Evolutionary conservation across 2,797 vertebrate genomes (phyloP).

Genomic region (Distichodus sexfasciatus): DNA sequence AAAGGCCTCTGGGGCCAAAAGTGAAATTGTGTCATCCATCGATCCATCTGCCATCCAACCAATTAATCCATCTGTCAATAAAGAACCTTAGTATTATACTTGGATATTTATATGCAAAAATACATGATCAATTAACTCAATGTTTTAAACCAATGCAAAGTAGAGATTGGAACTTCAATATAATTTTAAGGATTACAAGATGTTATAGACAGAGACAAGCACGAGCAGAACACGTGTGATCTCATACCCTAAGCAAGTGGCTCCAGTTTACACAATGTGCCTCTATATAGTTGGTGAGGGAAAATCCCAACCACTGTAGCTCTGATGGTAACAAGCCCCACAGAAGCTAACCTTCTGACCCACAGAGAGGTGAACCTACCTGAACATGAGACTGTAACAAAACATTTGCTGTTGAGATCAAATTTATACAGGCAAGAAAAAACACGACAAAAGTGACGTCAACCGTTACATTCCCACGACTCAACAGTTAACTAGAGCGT

Average conservation of each 20-base stretch:
- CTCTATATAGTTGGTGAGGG: background rate
- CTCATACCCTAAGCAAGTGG: background rate
- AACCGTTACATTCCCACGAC: background rate
- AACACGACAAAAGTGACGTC: conserved; percentile 23
- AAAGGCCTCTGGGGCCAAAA: too few species aligned
- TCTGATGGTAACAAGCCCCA: conserved; percentile 37
- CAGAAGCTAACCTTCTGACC: conserved; percentile 27
- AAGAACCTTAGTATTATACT: too few species aligned
- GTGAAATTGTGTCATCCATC: too few species aligned
- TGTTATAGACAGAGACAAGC: background rate
- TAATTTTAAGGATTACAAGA: background rate
- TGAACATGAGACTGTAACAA: conserved; percentile 47
- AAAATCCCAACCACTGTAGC: background rate
- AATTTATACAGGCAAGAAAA: conserved; percentile 37
- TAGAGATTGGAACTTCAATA: too few species aligned
- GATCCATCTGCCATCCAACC: too few species aligned
- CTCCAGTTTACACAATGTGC: background rate
- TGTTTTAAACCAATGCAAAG: too few species aligned
- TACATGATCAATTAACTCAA: too few species aligned
- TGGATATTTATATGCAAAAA: too few species aligned
- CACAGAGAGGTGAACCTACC: conserved; percentile 42
- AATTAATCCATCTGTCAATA: too few species aligned
- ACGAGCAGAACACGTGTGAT: conserved; percentile 9
- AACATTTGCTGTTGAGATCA: conserved; percentile 35
- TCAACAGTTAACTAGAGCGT: background rate